Evolutionary conservation across 2,113 vertebrate species (phyloP), one percentile per base, ranked within the genome.

Genomic region (Capra hircus): DNA sequence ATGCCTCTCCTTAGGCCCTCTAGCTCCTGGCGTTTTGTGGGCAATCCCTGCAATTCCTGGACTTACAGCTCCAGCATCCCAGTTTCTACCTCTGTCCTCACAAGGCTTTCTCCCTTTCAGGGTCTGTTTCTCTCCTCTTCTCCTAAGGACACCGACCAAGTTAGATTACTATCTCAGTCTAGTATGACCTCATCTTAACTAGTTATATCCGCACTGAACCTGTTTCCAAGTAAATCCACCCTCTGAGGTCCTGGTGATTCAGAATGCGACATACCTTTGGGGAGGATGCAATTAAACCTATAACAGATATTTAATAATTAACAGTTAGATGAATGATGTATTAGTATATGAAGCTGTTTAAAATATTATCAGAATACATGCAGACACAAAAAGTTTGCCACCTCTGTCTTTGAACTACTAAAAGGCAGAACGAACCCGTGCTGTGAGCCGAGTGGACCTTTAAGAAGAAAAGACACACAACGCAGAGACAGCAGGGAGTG

Each of bases 291-390:
- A 95, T 80, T 57, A 48, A 80, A 53, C 13, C 36, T 33, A 40
- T 59, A 92, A 59, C 36, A 90, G 43, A 7, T 19, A 21, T 53
- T 80, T 97, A 21, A 95, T 92, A 64, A 94, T 89, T 95, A 90
- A 95, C 45, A 60, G 4, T 19, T 30, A 17, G 15, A 91, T 82
- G 71, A 96, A 91, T 80, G 64, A 83, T 92, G 28, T 11, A 59
- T 17, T 3, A 36, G 2, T 17, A 27, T 21, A 33, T 52, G 21
- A 3, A 2, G 12, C 62, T 45, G 15, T 95, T 94, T 94, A 88
- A 96, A 93, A 94, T 91, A 90, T 14, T 16, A 52, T 25, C 30
- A 91, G 12, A 40, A 90, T 16, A n/a, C 9, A 77, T 1, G 3
- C 14, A 80, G 57, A 64, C 36, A 87, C 21, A 71, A 45, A 71